Percentiles rank a stretch among this genome's conserved stretches.
Conservation (phyloP, 2,888 invertebrate genomes). For the Pyrrhia umbra region DNA sequence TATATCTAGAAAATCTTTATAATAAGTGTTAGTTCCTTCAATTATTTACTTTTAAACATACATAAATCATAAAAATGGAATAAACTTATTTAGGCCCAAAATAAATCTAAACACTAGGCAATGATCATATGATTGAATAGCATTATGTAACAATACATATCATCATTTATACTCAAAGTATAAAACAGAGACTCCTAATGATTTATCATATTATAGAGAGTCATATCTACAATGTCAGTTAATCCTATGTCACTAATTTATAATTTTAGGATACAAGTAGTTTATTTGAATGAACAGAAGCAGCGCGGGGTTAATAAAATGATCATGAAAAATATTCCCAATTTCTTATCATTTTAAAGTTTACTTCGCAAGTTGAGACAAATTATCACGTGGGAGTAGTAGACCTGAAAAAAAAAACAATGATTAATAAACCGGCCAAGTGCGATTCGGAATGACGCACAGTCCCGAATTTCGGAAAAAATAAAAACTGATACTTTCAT, state of each 20-base stretch:
- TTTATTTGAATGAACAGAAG: slow-evolving; percentile 26
- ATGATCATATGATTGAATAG: slow-evolving; percentile 19
- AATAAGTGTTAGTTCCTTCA: slow-evolving; percentile 17
- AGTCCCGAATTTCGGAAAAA: too few species aligned
- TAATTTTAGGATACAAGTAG: slow-evolving; percentile 37
- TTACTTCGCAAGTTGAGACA: slow-evolving; percentile 12
- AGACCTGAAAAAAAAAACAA: slow-evolving; percentile 27
- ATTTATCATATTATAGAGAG: slow-evolving; percentile 37
- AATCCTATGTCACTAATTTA: slow-evolving; percentile 46
- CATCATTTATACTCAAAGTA: slow-evolving; percentile 45
- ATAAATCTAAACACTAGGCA: slow-evolving; percentile 19
- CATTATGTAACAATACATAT: slow-evolving; percentile 34
- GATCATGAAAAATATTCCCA: slow-evolving; percentile 12
- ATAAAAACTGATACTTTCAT: too few species aligned
- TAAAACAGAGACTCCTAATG: slow-evolving; percentile 38
- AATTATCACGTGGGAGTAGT: not conserved
- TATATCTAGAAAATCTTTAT: slow-evolving; percentile 28
- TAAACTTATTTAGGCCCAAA: slow-evolving; percentile 12
- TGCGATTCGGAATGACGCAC: too few species aligned
- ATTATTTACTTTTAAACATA: slow-evolving; percentile 33
- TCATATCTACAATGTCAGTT: slow-evolving; percentile 47
- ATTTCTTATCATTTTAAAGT: slow-evolving; percentile 19
- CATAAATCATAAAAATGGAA: slow-evolving; percentile 39
- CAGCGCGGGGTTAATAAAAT: slow-evolving; percentile 14
- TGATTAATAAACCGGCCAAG: not conserved